Percentiles rank a stretch among this genome's conserved stretches.
These are phyloP conservation scores for Acomys russatus DNA, from an alignment of 2,797 vertebrate genomes.

Conservation along the genomic window DNA sequence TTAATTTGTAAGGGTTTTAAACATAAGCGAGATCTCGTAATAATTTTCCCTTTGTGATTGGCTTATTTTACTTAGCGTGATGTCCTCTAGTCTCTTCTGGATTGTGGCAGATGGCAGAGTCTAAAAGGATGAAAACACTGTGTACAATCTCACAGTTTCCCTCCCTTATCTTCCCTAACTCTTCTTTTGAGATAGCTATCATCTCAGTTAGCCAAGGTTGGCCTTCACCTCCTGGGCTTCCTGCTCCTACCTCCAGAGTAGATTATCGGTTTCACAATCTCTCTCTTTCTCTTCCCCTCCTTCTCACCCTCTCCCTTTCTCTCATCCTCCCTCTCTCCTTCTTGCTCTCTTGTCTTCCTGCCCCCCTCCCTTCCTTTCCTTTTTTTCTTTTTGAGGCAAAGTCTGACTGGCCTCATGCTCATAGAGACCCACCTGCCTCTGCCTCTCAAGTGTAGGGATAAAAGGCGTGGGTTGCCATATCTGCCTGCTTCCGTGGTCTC, in stretches of 20 bases:
- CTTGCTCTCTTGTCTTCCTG: too few species aligned
- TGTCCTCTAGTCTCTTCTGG: background rate
- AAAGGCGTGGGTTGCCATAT: background rate
- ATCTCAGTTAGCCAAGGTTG: background rate
- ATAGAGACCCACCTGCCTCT: background rate
- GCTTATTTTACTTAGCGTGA: background rate
- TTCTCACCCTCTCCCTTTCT: too few species aligned
- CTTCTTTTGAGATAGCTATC: background rate
- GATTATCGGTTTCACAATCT: background rate
- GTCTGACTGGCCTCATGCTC: background rate
- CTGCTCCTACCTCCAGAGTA: background rate
- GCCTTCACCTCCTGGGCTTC: background rate
- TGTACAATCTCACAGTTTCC: background rate
- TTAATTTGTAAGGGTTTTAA: background rate
- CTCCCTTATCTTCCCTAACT: background rate
- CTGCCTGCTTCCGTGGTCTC: background rate
- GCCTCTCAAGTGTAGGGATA: background rate
- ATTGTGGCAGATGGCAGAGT: background rate
- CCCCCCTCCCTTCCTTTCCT: too few species aligned
- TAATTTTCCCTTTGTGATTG: background rate
- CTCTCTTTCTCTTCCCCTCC: too few species aligned
- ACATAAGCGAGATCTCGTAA: background rate
- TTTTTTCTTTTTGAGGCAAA: background rate
- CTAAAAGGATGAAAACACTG: background rate
- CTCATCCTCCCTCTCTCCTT: too few species aligned